Percentiles rank a stretch among this genome's conserved stretches.
These are phyloP conservation scores for Dipodomys stephensi DNA, from an alignment of 2,113 vertebrate genomes.

Conservation along the genomic window DNA sequence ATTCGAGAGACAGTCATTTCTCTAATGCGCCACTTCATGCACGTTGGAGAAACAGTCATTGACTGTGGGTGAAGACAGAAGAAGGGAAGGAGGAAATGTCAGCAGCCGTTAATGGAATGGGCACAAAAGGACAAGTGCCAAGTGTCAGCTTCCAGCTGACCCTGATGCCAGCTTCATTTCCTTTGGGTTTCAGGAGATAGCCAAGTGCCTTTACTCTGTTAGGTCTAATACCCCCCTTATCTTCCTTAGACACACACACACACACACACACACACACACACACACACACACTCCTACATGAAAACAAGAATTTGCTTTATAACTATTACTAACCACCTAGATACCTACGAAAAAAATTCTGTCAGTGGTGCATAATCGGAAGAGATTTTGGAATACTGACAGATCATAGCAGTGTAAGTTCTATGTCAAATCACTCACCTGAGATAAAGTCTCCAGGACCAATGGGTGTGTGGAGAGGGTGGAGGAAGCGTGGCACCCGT, in stretches of 20 bases:
- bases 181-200: not conserved
- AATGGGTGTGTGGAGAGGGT: slow-evolving; percentile 21
- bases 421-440: not conserved
- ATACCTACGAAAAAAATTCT: too few relatives aligned
- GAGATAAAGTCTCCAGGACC: slow-evolving; percentile 5
- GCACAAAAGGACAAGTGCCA: not conserved
- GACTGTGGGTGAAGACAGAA: not conserved
- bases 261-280: too few relatives aligned
- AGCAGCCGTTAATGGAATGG: too few relatives aligned
- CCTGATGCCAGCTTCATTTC: too few relatives aligned
- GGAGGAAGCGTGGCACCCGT: not conserved
- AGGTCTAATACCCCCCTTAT: not conserved
- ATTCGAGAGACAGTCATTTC: not conserved
- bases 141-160: not conserved
- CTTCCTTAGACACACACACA: too few relatives aligned
- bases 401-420: not conserved
- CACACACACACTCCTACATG: not conserved
- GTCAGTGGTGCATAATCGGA: too few relatives aligned
- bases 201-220: not conserved
- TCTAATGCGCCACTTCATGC: not conserved
- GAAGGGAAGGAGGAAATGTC: too few relatives aligned
- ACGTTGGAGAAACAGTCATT: not conserved
- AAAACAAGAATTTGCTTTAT: slow-evolving; percentile 14
- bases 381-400: not conserved
- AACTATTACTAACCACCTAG: not conserved